These are phyloP conservation scores for Lordiphosa fenestrarum DNA, from an alignment of 2,888 invertebrate species.

Conservation along the genomic window DNA sequence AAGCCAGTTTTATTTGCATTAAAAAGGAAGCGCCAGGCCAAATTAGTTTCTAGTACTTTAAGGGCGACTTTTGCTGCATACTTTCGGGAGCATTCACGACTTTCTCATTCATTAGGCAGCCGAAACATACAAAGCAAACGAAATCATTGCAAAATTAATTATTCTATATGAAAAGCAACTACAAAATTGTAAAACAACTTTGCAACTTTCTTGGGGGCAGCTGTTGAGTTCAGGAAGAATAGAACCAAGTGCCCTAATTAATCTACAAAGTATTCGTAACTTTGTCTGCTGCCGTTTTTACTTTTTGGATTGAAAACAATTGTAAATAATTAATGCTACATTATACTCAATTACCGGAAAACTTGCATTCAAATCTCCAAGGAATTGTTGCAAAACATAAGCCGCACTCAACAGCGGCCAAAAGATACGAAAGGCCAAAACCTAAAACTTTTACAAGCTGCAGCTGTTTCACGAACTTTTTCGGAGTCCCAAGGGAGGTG, in stretches of 20 bases:
- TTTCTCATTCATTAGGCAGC: no score
- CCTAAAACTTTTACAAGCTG: constrained; percentile 52
- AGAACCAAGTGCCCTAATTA: constrained; percentile 55
- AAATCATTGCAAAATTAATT: no score
- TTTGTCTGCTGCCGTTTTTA: constrained; percentile 40
- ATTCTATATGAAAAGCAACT: no score
- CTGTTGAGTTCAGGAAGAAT: constrained; percentile 18
- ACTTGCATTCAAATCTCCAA: constrained; percentile 57
- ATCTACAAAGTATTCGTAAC: constrained; percentile 68
- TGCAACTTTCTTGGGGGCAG: constrained; percentile 12
- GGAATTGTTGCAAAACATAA: constrained; percentile 24
- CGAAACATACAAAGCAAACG: no score
- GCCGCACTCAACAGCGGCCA: constrained; percentile 21
- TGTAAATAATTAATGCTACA: constrained; percentile 73
- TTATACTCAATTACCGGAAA: constrained; percentile 65
- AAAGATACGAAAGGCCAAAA: constrained; percentile 20
- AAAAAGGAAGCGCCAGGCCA: neutral
- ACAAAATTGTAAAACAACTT: constrained; percentile 10
- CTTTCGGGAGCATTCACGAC: no score
- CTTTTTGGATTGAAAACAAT: constrained; percentile 60
- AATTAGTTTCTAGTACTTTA: no score
- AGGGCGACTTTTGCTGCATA: no score
- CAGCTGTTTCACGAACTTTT: constrained; percentile 49
- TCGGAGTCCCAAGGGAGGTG: neutral
- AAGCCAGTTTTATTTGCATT: constrained; percentile 33